Evolutionary conservation across 2,797 vertebrate species (phyloP), one percentile per base, ranked within the genome.

Genomic region (Fistularia commersonii): DNA sequence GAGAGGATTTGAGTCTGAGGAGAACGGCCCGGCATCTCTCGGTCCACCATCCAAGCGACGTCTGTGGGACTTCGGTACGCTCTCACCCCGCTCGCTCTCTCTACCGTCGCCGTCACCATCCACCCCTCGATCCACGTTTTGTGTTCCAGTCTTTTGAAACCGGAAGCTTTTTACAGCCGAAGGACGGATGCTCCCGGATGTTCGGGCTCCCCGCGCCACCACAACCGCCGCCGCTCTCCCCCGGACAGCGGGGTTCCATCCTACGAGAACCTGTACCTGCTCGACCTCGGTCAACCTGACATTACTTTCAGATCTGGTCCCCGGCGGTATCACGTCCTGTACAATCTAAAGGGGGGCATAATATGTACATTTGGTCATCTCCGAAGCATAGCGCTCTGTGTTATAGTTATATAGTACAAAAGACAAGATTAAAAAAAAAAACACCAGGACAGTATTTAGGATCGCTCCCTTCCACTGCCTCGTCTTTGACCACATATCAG

Each of bases 351-450:
- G 79, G 81, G 91, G 91, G 92, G 88, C 89, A 89, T 84, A 87
- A 91, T 81, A 84, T 96, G 93, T 97, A 95, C 93, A 96, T 95
- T 95, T 90, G 89, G 89, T 88, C 91, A 92, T n/a, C 91, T 92
- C 74, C 63, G 90, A 84, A 82, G 65, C 67, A 85, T 88, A 90
- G 88, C 91, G 88, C 88, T 91, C 80, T 86, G 90, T 91, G 91
- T 90, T 91, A 72, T 68, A 81, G 74, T 70, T 72, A 61, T 85
- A 77, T 81, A 80, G 72, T 83, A 86, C 79, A 76, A 83, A 83
- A 77, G 73, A 48, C 74, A 71, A 72, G 59, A 74, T 62, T 43
- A 54, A 63, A 50, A 60, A 51, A 51, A 69, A 51, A 59, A 44
- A 61, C 50, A 69, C 41, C 50, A 54, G 65, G 72, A 70, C 66